Evolutionary conservation across 2,888 invertebrate species (phyloP), one percentile per base, ranked within the genome.

Genomic region (Parnassius glacialis): DNA sequence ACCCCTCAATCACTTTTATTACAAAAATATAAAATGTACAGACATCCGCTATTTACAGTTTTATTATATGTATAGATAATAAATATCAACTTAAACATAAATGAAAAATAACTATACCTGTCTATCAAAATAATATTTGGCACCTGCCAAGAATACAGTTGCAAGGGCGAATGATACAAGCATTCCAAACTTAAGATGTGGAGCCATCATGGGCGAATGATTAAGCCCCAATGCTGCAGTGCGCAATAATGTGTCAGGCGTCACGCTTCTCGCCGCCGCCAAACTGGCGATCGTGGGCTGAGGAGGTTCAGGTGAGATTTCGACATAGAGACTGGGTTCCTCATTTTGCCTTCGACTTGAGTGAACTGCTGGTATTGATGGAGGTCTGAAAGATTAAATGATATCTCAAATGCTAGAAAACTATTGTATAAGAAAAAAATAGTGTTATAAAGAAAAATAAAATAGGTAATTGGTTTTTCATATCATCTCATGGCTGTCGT

Each of bases 111-210:
- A 51, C 78, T 74, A 7, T 20, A 93, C 94, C 87, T 94, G 93
- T 71, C 93, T 91, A 75, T 94, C 94, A 65, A 95, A 95, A 75
- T 95, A 95, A 79, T 94, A 95, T 83, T 95, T 95, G 34, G 94
- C 94, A 42, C 94, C 94, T 0, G 94, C 95, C 56, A 95, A 88
- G 74, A 95, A 95, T 47, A 95, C 92, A 0, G 94, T 94, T 1
- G 94, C 94, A 53, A 96, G 80, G 12, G 94, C 94, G 71, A 96
- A 93, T 1, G 95, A 94, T 48, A 95, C 94, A 87, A 95, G 94
- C 87, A 96, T 93, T 59, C 94, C 94, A 75, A 94, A 94, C 83
- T 94, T 94, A 55, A 94, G 83, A 67, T 94, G 94, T 13, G 93
- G 92, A 11, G 92, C 93, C 78, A 93, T 87, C 76, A 92, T 79